phyloP scores from a whole-genome alignment of 2,888 invertebrate genomes.

The Tiliacea aurago region DNA sequence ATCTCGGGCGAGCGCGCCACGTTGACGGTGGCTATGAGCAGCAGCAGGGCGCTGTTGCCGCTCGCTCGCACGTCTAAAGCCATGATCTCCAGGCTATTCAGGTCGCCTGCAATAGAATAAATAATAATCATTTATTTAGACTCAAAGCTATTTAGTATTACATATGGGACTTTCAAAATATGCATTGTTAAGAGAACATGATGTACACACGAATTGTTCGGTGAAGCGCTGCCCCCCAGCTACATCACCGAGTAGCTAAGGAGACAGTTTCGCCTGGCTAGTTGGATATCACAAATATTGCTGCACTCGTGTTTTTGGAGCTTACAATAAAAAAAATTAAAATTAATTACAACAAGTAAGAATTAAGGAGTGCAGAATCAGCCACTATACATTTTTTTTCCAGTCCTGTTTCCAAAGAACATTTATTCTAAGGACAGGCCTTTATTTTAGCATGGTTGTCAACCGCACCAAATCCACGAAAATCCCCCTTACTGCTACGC shows the following conservation, averaged over 20 bases:
- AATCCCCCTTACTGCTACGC: no score
- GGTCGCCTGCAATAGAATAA: conserved; percentile 81
- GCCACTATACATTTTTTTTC: no score
- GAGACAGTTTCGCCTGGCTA: neutral
- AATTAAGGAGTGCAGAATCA: no score
- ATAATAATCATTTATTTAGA: neutral
- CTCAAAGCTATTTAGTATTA: neutral
- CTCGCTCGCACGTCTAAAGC: conserved; percentile 94
- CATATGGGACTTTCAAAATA: neutral
- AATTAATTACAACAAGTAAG: no score
- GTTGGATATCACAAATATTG: neutral
- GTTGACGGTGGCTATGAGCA: conserved; percentile 93
- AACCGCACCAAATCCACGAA: no score
- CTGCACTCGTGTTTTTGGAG: conserved; percentile 86
- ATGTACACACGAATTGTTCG: neutral
- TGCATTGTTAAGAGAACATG: neutral
- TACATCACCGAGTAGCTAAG: neutral
- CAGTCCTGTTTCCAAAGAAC: no score
- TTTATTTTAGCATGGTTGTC: no score
- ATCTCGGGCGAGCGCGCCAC: conserved; percentile 92
- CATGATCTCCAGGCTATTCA: conserved; percentile 92
- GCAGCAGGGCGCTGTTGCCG: conserved; percentile 88
- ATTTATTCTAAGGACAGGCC: no score
- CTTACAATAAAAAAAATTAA: conserved; percentile 64
- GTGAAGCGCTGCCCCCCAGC: neutral